Base-by-base conservation (phyloP, 2,797 vertebrate species). In the Pangasius macronema region DNA sequence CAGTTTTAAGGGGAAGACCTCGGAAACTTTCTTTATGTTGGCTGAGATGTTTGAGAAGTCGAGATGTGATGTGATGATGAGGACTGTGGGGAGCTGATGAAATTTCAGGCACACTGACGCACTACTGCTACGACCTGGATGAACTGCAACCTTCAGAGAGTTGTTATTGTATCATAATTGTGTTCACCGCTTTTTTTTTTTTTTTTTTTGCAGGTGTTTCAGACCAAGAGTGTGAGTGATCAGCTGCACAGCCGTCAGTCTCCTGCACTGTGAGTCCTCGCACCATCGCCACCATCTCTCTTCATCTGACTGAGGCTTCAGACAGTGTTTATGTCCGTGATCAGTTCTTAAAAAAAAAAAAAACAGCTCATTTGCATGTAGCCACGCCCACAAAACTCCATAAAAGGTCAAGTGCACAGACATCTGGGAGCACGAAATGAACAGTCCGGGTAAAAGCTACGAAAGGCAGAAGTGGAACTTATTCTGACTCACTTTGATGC, bases 241-340 rank as follows among this genome's bases (percentile, higher is more conserved):
- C 86, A 46, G 51, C 36, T 77, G 22, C 85, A 68, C 22, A 36
- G 77, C 83, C 83, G 85, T 27, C 82, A 87, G 75, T 73, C 89
- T 39, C 39, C 86, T 84, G 84, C 80, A 53, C 85, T 72, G 91
- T 92, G 55, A 86, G 88, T 89, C 77, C 30, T 82, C 42, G 53
- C 42, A 33, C 63, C 77, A 76, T 42, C 51, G 51, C 36, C 81
- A 27, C 11, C 77, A 14, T 24, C 53, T 53, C 27, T 51, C 42
- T 51, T 14, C n/a, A 20, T 20, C 3, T 9, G 27, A 53, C 75
- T 9, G 27, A 77, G 49, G 13, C 8, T 51, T 18, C 49, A 51
- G 27, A 30, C 14, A 3, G 13, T 5, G 18, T 30, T 49, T n/a
- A 16, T 51, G 16, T 18, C 42, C 6, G 5, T 30, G n/a, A 53